Conservation (phyloP, 2,797 vertebrate genomes). For the Silurus lanzhouensis region DNA sequence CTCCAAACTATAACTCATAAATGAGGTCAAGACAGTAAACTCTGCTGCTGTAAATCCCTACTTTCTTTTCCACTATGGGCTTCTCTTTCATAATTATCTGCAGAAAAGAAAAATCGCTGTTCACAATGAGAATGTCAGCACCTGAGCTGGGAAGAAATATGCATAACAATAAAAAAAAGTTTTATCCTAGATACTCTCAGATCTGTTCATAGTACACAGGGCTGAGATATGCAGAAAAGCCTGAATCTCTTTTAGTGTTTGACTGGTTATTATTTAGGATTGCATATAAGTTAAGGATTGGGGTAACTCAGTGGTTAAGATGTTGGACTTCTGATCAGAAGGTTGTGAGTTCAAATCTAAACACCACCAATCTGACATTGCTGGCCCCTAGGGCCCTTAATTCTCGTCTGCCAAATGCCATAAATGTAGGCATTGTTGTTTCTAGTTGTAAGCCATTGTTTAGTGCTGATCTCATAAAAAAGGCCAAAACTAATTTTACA, state of each 20-base stretch:
- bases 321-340: no score
- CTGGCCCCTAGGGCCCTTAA: no score
- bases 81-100: slow-evolving; percentile 13
- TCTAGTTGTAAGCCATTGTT: neutral
- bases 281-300: no score
- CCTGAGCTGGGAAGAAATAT: neutral
- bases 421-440: neutral
- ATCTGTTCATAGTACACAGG: neutral
- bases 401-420: no score
- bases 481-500: neutral
- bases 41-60: slow-evolving; percentile 24
- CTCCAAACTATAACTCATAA: slow-evolving; percentile 34
- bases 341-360: no score
- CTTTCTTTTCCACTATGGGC: slow-evolving; percentile 8
- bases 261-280: neutral
- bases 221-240: neutral
- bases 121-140: neutral
- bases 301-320: no score
- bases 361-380: no score
- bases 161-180: neutral
- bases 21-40: slow-evolving; percentile 46
- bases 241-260: neutral
- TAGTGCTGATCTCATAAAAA: neutral
- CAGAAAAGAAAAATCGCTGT: neutral
- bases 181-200: neutral